A percentile compares a stretch with the other conserved stretches of the same genome.
Conservation (phyloP, 2,888 invertebrate species). For the Agrotis puta region DNA sequence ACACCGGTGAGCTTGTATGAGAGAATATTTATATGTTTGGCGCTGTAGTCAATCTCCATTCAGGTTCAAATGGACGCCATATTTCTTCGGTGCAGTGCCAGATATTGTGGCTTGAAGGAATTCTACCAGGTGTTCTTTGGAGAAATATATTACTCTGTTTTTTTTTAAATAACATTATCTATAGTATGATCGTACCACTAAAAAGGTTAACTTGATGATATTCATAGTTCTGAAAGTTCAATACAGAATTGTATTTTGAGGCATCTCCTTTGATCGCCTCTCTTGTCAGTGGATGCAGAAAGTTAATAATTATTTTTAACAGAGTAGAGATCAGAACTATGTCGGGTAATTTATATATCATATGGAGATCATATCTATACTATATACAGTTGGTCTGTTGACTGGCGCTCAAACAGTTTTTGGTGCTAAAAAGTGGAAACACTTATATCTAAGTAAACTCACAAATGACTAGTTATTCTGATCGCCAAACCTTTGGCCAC, state of each 20-base stretch:
- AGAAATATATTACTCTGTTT: neutral
- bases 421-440: conserved; percentile 17
- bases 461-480: conserved; percentile 48
- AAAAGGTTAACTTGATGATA: too few relatives aligned
- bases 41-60: conserved; percentile 18
- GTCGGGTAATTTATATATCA: too few relatives aligned
- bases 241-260: too few relatives aligned
- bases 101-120: neutral
- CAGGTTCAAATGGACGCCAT: neutral
- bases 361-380: too few relatives aligned
- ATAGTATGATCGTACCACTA: too few relatives aligned
- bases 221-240: too few relatives aligned
- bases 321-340: too few relatives aligned
- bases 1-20: conserved; percentile 34
- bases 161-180: too few relatives aligned
- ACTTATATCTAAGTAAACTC: conserved; percentile 28
- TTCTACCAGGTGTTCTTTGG: neutral
- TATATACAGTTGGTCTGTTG: too few relatives aligned
- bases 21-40: conserved; percentile 36
- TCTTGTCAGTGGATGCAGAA: too few relatives aligned
- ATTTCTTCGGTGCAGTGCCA: conserved; percentile 5
- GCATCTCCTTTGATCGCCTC: too few relatives aligned
- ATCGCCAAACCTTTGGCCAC: conserved; percentile 53
- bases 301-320: too few relatives aligned
- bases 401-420: neutral